phyloP scores from a whole-genome alignment of 1,140 invertebrate species.

The Trypoxylus dichotomus region DNA sequence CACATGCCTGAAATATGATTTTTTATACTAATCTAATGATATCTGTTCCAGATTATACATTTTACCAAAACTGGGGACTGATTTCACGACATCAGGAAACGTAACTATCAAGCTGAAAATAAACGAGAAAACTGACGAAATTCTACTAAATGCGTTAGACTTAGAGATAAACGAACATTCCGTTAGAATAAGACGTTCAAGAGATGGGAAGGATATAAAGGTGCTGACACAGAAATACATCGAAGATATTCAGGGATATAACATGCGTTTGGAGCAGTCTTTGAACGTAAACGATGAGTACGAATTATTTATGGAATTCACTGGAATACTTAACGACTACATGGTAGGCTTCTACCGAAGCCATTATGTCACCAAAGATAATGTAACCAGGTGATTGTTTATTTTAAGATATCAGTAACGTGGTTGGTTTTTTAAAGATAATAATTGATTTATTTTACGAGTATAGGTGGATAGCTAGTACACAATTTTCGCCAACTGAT shows the following conservation, averaged over 20 bases:
- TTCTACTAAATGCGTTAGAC: conserved; percentile 46
- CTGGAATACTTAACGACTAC: conserved; percentile 53
- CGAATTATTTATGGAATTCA: conserved; percentile 42
- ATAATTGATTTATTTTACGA: conserved; percentile 37
- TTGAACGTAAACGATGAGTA: conserved; percentile 43
- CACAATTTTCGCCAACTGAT: conserved; percentile 81
- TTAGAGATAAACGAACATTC: conserved; percentile 46
- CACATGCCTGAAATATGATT: too few species aligned
- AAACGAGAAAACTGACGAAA: conserved; percentile 42
- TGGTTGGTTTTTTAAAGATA: neutral
- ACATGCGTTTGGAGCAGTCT: conserved; percentile 39
- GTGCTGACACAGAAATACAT: conserved; percentile 48
- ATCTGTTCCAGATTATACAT: conserved; percentile 45
- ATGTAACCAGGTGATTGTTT: conserved; percentile 23
- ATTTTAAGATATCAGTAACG: neutral
- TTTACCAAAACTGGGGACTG: conserved; percentile 42
- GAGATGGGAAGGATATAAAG: conserved; percentile 85
- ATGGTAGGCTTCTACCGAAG: conserved; percentile 81
- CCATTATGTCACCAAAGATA: conserved; percentile 61
- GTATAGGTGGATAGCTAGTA: conserved; percentile 66
- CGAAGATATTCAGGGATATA: conserved; percentile 43
- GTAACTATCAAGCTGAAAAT: conserved; percentile 44
- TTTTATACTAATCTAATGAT: too few species aligned
- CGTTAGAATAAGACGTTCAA: conserved; percentile 88
- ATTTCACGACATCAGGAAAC: conserved; percentile 44